phyloP scores from a whole-genome alignment of 2,888 invertebrate species.

The Troilus luridus region DNA sequence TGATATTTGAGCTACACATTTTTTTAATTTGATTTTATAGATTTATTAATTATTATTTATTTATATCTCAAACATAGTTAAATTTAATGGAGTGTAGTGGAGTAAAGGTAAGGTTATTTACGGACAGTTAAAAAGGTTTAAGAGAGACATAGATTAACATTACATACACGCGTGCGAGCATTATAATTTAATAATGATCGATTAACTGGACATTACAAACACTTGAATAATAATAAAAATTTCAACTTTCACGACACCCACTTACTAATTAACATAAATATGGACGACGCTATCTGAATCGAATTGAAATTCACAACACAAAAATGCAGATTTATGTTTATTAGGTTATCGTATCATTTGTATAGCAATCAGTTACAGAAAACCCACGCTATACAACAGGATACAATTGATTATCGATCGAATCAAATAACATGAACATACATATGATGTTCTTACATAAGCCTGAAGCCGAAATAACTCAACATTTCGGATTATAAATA shows the following conservation, averaged over 20 bases:
- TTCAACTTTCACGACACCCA: not conserved
- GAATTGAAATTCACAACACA: not conserved
- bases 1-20: no score
- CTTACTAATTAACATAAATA: not conserved
- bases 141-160: not conserved
- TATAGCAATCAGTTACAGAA: not conserved
- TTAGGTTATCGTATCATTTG: not conserved
- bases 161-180: not conserved
- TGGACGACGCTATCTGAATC: not conserved
- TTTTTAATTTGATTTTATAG: no score
- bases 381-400: not conserved
- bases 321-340: slow-evolving; percentile 25
- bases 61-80: no score
- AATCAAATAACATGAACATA: not conserved
- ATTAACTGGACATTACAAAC: not conserved
- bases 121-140: no score
- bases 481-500: no score
- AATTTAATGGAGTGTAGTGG: no score
- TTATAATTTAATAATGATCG: not conserved
- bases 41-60: no score
- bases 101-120: no score
- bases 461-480: no score
- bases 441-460: no score
- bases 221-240: not conserved
- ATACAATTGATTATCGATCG: not conserved